Evolutionary conservation across 2,113 vertebrate species (phyloP).

Genomic region (Nibea albiflora): DNA sequence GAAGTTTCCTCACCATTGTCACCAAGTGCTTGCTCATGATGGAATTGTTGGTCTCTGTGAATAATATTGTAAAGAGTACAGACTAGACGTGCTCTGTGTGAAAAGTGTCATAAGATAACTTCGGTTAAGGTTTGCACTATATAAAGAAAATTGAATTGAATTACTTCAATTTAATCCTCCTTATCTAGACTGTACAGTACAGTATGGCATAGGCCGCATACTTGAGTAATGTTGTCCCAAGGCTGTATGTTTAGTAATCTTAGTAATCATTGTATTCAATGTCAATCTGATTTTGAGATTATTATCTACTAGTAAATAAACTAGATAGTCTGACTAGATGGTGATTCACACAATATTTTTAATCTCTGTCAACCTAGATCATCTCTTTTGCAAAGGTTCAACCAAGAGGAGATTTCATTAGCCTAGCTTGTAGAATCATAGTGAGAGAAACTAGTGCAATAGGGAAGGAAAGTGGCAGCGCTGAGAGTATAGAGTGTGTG

Average conservation of each 20-base stretch:
- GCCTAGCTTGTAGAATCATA: conserved; percentile 17
- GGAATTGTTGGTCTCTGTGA: too few species aligned
- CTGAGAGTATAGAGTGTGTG: conserved; percentile 20
- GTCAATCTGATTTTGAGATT: not conserved
- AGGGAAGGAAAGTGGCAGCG: conserved; percentile 17
- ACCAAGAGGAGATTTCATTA: not conserved
- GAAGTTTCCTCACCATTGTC: too few species aligned
- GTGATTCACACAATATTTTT: not conserved
- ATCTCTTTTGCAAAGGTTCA: not conserved
- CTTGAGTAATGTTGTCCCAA: not conserved
- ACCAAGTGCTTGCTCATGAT: too few species aligned
- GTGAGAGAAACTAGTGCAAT: conserved; percentile 7
- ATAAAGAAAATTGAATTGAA: too few species aligned
- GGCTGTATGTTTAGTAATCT: not conserved
- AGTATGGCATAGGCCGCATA: too few species aligned
- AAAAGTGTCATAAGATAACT: too few species aligned
- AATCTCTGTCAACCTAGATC: not conserved
- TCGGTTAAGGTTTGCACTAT: too few species aligned
- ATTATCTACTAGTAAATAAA: not conserved
- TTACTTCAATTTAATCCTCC: not conserved
- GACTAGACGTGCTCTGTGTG: too few species aligned
- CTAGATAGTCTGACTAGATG: not conserved
- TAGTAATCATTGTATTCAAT: too few species aligned
- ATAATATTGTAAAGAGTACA: too few species aligned
- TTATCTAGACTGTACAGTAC: not conserved